These are phyloP conservation scores for Bradypodion ventrale DNA, from an alignment of 2,797 vertebrate genomes.

Conservation along the genomic window DNA sequence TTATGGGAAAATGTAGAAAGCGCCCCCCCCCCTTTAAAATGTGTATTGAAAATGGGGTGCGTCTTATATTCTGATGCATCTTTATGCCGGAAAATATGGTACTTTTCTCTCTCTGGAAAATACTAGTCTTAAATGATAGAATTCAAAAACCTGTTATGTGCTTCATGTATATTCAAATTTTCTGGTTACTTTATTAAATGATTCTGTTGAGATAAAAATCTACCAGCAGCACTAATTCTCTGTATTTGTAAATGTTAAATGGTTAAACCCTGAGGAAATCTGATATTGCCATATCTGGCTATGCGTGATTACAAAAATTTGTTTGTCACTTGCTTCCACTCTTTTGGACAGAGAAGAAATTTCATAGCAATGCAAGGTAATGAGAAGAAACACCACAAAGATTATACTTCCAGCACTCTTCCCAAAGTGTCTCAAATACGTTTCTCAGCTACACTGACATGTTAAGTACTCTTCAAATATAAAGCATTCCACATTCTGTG, in stretches of 20 bases:
- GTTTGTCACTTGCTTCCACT: conserved; percentile 5
- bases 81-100: too few relatives aligned
- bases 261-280: conserved; percentile 46
- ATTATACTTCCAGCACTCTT: conserved; percentile 27
- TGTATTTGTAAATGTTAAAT: conserved; percentile 43
- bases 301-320: conserved; percentile 41
- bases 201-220: conserved; percentile 43
- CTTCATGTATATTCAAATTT: conserved; percentile 47
- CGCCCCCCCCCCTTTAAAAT: too few relatives aligned
- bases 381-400: conserved; percentile 33
- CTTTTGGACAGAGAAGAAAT: conserved; percentile 45
- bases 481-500: conserved; percentile 54
- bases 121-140: conserved; percentile 20
- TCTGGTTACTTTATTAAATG: conserved; percentile 51
- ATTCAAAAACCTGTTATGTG: conserved; percentile 13
- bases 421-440: conserved; percentile 29
- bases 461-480: conserved; percentile 38
- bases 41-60: too few relatives aligned
- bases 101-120: conserved; percentile 45
- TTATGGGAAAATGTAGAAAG: too few relatives aligned
- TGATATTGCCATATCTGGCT: conserved; percentile 28
- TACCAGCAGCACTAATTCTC: conserved; percentile 47
- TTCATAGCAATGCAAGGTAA: conserved; percentile 21
- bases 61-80: too few relatives aligned
- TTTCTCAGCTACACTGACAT: conserved; percentile 19